Base-by-base conservation (phyloP, 2,113 vertebrate genomes). In the Mixornis gularis region DNA sequence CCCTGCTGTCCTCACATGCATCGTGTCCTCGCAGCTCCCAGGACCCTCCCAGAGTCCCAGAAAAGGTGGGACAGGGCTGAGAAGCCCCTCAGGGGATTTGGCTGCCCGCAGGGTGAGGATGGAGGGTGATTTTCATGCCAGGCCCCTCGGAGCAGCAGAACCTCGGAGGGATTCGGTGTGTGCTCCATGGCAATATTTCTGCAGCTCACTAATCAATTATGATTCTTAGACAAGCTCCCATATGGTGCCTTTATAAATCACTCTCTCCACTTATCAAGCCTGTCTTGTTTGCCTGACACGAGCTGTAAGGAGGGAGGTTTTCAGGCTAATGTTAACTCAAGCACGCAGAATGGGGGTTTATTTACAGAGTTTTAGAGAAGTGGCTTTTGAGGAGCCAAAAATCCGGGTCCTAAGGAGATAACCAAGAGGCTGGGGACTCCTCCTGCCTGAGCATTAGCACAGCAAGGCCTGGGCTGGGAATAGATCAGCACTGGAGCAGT, bases 191-290 rank as follows among this genome's bases (percentile, higher is more conserved):
- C 92, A 72, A 43, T 91, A 87, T 90, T 96, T 78, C 93, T 95
- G 91, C 88, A 1, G 32, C 92, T 93, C 68, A 1, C 82, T 91
- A 66, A 96, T 95, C 93, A 95, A 89, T 94, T 81, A 68, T 76
- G 59, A 56, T 79, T 65, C 91, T 92, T 27, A 93, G 94, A 91
- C 93, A 86, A 93, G 94, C 82, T 91, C 95, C 92, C 96, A 96
- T 94, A 88, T 95, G 95, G 95, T 36, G 82, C 84, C 91, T 93
- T 93, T 89, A 91, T 93, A 95, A 95, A 95, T 93, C 79, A 74
- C 87, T 66, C 92, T 86, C 91, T 79, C 79, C 89, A 62, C 56
- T 93, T 91, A 89, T 79, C 93, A 64, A 97, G 79, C 41, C 91
- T 95, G 92, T 87, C 95, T 83, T 76, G 27, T 80, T 82, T 94